phyloP scores from a whole-genome alignment of 2,113 vertebrate species.

The Nicator chloris region DNA sequence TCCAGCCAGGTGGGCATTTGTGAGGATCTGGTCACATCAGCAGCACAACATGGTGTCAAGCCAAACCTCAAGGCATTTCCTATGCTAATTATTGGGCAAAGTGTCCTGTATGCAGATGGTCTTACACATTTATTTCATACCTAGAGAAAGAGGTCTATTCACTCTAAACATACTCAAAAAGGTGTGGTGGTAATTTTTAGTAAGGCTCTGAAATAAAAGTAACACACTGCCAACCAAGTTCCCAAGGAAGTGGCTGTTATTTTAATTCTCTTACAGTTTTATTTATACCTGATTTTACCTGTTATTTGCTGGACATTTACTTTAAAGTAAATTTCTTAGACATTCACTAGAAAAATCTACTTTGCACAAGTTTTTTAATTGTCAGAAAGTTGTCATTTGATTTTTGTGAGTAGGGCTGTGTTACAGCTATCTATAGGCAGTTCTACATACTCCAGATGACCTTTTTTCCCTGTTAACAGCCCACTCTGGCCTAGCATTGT shows the following conservation, averaged over 20 bases:
- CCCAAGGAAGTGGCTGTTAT: background rate
- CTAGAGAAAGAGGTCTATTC: background rate
- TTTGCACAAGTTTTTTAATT: background rate
- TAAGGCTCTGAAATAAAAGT: background rate
- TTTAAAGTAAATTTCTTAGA: background rate
- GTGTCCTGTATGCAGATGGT: background rate
- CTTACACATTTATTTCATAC: background rate
- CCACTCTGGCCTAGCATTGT: background rate
- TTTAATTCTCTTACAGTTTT: background rate
- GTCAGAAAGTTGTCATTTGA: background rate
- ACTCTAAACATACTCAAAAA: background rate
- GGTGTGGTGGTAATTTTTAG: background rate
- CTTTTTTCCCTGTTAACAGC: background rate
- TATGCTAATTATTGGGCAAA: background rate
- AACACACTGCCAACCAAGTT: background rate
- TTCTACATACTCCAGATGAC: background rate
- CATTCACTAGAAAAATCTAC: background rate
- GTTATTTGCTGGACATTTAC: background rate
- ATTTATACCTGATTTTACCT: background rate
- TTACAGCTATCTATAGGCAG: background rate
- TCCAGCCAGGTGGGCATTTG: background rate
- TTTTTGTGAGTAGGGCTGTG: background rate
- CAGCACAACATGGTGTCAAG: background rate
- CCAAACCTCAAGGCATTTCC: slow-evolving; percentile 12
- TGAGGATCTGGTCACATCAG: background rate